phyloP scores from a whole-genome alignment of 2,888 invertebrate species.

The Melangyna quadrimaculata region DNA sequence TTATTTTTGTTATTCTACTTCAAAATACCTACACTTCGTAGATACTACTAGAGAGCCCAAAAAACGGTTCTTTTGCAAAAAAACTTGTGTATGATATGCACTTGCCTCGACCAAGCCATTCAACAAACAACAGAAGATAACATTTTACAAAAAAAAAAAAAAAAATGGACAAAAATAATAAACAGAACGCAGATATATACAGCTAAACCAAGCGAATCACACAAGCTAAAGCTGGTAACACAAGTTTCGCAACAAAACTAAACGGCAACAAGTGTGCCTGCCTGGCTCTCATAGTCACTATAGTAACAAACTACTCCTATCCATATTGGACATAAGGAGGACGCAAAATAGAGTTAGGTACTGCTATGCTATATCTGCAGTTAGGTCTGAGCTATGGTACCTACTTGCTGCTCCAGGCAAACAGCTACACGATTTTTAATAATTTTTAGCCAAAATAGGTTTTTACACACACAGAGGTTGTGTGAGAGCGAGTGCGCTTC shows the following conservation, averaged over 20 bases:
- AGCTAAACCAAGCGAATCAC: slow-evolving; percentile 56
- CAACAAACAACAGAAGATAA: slow-evolving; percentile 18
- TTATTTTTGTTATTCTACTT: slow-evolving; percentile 23
- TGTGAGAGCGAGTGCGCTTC: slow-evolving; percentile 54
- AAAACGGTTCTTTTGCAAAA: slow-evolving; percentile 63
- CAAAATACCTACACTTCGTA: slow-evolving; percentile 4
- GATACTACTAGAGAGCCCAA: slow-evolving; percentile 33
- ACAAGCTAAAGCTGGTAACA: slow-evolving; percentile 70
- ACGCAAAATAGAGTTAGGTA: slow-evolving; percentile 54
- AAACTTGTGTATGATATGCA: slow-evolving; percentile 59
- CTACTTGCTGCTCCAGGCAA: slow-evolving; percentile 64
- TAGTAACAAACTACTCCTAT: slow-evolving; percentile 40
- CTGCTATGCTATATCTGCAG: slow-evolving; percentile 68
- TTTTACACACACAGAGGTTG: slow-evolving; percentile 58
- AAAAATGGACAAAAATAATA: too few relatives aligned
- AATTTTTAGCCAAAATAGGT: slow-evolving; percentile 70
- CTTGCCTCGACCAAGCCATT: slow-evolving; percentile 45
- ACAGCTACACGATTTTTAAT: slow-evolving; percentile 70
- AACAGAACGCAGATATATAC: slow-evolving; percentile 18
- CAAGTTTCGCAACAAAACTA: slow-evolving; percentile 66
- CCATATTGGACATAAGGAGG: slow-evolving; percentile 43
- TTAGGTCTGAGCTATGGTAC: slow-evolving; percentile 24
- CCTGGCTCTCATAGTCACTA: neutral
- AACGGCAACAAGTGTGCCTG: slow-evolving; percentile 49
- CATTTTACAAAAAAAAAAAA: slow-evolving; percentile 6